Evolutionary conservation across 37 sponge, comb jelly and placozoan species (phyloP), one percentile per base, ranked within the genome.

Genomic region (Aphrocallistes beatrix): DNA sequence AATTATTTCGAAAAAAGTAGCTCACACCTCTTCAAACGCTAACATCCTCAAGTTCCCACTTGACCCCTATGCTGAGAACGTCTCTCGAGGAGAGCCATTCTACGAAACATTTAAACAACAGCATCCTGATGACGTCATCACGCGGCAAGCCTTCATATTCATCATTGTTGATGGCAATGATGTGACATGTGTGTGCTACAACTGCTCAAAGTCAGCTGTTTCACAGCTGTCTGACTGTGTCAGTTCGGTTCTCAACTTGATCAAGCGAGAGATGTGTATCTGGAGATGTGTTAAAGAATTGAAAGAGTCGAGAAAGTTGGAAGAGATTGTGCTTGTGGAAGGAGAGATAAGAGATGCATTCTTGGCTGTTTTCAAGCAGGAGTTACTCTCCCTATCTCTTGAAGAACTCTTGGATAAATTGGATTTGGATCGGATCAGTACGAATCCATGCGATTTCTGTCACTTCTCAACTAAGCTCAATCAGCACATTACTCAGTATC

Each of bases 71-170:
- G n/a, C 28, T 60, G 75, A 60, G 25, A 60, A 32, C 34, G 17
- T 60, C n/a, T 60, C 75, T 13, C 75, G 75, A 19, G 75, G n/a
- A 25, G 75, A 60, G 75, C 75, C 75, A 60, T 60, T 60, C 75
- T 60, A 25, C 34, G 75, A 60, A 3, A 60, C 75, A 60, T 60
- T 60, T 30, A 60, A 13, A 13, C 75, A 60, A 13, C 21, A 60
- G 1, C 3, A 60, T 60, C 21, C 75, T 32, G 75, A 60, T 60
- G 75, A 60, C 75, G 75, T 60, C 25, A 60, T 60, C 10, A 19
- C 75, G 25, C 75, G 75, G n/a, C 75, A 60, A 60, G 10, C 75
- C 75, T 60, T 60, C n/a, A 60, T 60, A 19, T 32, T 60, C 10
- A 6, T 60, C 32, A 60, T 19, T 60, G 75, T 60, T 60, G 8